Conservation (phyloP, 2,888 invertebrate genomes). For the Acleris emargana region DNA sequence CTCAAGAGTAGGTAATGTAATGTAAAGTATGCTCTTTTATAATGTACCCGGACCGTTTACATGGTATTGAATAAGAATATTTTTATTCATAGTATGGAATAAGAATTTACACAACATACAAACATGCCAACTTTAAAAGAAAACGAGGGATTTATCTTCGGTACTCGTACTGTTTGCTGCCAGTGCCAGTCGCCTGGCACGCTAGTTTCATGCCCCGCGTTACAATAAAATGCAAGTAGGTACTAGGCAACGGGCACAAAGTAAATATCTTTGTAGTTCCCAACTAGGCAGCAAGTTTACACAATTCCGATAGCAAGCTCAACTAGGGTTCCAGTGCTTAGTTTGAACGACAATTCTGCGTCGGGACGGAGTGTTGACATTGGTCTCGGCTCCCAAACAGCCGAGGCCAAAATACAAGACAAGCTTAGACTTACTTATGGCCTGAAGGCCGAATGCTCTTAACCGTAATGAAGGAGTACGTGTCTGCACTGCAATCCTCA, state of each 20-base stretch:
- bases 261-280: conserved; percentile 36
- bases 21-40: too few species aligned
- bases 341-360: conserved; percentile 31
- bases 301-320: conserved; percentile 34
- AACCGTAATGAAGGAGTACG: conserved; percentile 49
- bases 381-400: conserved; percentile 26
- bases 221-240: conserved; percentile 34
- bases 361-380: conserved; percentile 34
- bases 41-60: too few species aligned
- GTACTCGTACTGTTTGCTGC: conserved; percentile 26
- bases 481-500: conserved; percentile 42
- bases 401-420: conserved; percentile 32
- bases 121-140: background rate
- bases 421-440: conserved; percentile 31
- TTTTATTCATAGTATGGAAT: too few species aligned
- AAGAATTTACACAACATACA: background rate
- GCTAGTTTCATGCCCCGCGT: conserved; percentile 30
- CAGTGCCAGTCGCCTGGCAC: conserved; percentile 26
- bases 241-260: conserved; percentile 19
- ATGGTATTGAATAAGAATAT: too few species aligned
- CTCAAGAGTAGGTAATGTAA: too few species aligned
- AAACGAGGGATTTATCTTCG: conserved; percentile 2
- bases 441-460: conserved; percentile 34
- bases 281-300: conserved; percentile 32
- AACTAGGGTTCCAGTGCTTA: conserved; percentile 31